Percentiles rank a stretch among this genome's conserved stretches.
Evolutionary conservation across 1,140 invertebrate genomes (phyloP).

Genomic region (Chionoecetes opilio): DNA sequence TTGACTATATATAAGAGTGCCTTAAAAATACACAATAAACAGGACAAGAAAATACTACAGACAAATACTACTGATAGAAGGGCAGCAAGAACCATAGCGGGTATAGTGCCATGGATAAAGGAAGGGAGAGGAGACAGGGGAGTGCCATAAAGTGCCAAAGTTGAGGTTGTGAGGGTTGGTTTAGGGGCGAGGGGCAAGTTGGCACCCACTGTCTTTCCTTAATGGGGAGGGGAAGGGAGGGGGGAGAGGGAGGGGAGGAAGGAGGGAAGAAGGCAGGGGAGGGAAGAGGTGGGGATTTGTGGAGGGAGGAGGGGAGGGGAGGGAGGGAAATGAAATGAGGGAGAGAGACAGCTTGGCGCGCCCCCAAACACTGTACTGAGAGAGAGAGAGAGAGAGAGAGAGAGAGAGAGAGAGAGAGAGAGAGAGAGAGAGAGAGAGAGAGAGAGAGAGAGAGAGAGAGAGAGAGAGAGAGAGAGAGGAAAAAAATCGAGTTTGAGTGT

Average conservation of each 20-base stretch:
- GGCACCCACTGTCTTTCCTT: neutral
- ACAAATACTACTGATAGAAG: no score
- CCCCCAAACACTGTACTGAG: neutral
- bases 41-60: no score
- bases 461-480: neutral
- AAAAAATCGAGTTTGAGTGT: neutral
- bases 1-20: no score
- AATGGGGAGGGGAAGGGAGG: neutral
- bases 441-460: conserved; percentile 43
- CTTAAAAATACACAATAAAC: no score
- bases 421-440: conserved; percentile 53
- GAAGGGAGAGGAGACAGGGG: neutral
- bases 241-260: neutral
- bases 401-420: conserved; percentile 53
- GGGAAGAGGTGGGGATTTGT: neutral
- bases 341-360: neutral
- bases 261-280: neutral
- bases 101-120: neutral
- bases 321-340: neutral
- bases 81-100: no score
- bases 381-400: conserved; percentile 48
- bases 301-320: neutral
- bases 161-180: neutral
- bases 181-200: neutral
- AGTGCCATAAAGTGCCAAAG: neutral